Evolutionary conservation across 2,113 vertebrate species (phyloP).

Genomic region (Lagenorhynchus albirostris): DNA sequence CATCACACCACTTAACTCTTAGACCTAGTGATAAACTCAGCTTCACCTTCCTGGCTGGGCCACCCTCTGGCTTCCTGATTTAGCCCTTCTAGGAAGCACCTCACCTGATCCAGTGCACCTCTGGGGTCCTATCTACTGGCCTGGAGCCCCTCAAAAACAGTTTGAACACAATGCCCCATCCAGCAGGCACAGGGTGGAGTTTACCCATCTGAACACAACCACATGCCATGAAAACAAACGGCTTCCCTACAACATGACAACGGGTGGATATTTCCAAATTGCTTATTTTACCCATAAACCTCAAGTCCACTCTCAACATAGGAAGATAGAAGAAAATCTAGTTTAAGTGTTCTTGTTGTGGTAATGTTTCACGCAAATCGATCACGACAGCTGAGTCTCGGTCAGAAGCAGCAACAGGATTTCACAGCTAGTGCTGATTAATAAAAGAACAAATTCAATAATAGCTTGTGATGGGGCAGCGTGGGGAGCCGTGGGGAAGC

Average conservation of each 20-base stretch:
- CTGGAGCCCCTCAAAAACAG: neutral
- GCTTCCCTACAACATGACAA: neutral
- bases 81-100: neutral
- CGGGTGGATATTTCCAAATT: neutral
- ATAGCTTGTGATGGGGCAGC: neutral
- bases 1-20: neutral
- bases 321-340: neutral
- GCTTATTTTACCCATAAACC: neutral
- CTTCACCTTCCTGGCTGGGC: neutral
- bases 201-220: neutral
- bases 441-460: neutral
- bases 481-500: neutral
- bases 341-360: neutral
- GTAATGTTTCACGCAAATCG: neutral
- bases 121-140: neutral
- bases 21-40: neutral
- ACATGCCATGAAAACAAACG: neutral
- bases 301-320: neutral
- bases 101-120: neutral
- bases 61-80: too few species aligned
- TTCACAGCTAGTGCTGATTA: neutral
- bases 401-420: neutral
- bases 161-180: accelerated
- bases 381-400: neutral
- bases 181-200: neutral